Evolutionary conservation across 2,888 invertebrate genomes (phyloP).

Genomic region (Epistrophella euchroma): DNA sequence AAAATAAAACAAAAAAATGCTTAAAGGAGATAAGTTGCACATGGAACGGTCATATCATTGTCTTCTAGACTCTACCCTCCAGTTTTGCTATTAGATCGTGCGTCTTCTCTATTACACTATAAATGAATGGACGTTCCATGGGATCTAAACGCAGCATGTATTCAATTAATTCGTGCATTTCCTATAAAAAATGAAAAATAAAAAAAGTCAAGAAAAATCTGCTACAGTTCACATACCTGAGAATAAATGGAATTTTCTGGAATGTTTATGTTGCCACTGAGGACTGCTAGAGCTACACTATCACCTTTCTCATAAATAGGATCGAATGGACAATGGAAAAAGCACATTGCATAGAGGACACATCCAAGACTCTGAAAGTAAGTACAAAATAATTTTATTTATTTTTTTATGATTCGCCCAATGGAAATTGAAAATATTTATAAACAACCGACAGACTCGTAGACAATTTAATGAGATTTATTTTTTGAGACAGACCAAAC

Average conservation of each 20-base stretch:
- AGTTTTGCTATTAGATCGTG: slow-evolving; percentile 86
- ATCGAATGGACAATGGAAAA: slow-evolving; percentile 94
- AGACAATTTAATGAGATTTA: neutral
- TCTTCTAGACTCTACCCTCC: slow-evolving; percentile 85
- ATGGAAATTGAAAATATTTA: neutral
- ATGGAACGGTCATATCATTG: neutral
- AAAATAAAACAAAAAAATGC: slow-evolving; percentile 30
- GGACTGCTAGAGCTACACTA: slow-evolving; percentile 93
- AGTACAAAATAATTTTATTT: slow-evolving; percentile 14
- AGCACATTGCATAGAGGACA: slow-evolving; percentile 92
- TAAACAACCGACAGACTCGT: neutral
- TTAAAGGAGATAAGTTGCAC: slow-evolving; percentile 48
- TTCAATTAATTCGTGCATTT: slow-evolving; percentile 88
- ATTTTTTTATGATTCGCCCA: neutral
- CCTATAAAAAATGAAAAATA: slow-evolving; percentile 82
- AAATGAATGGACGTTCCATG: slow-evolving; percentile 90
- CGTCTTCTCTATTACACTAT: slow-evolving; percentile 88
- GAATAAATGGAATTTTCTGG: slow-evolving; percentile 88
- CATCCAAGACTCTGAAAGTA: slow-evolving; percentile 91
- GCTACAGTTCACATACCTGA: slow-evolving; percentile 80
- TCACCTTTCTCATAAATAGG: slow-evolving; percentile 93
- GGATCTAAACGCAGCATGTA: slow-evolving; percentile 90
- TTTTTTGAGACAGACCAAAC: too few species aligned
- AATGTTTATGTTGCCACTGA: slow-evolving; percentile 90
- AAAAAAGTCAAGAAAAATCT: neutral